Conservation (phyloP, 2,888 invertebrate genomes). For the Pasiphila rectangulata region DNA sequence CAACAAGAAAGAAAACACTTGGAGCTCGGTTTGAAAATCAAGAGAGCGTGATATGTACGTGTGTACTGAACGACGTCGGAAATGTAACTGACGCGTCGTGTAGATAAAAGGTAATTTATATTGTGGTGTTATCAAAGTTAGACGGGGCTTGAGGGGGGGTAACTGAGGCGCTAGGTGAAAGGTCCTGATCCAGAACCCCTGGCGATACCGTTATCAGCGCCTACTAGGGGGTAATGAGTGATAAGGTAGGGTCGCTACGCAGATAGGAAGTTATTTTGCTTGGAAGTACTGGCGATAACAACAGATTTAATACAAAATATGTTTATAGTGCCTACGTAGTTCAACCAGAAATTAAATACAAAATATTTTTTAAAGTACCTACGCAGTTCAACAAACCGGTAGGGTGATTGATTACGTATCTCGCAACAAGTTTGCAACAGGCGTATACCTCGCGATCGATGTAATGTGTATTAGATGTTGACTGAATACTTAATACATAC, state of each 20-base stretch:
- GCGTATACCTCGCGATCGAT: too few relatives aligned
- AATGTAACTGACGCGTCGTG: conserved; percentile 43
- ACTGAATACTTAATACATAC: too few relatives aligned
- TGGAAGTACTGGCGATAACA: not conserved
- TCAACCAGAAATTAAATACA: too few relatives aligned
- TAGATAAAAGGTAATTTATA: conserved; percentile 63
- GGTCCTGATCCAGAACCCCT: conserved; percentile 58
- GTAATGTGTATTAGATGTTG: too few relatives aligned
- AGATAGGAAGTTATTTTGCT: conserved; percentile 12
- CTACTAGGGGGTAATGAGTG: conserved; percentile 72
- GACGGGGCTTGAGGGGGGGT: conserved; percentile 50
- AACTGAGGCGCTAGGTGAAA: conserved; percentile 49
- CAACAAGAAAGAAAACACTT: conserved; percentile 29
- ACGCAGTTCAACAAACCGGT: too few relatives aligned
- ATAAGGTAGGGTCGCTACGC: conserved; percentile 43
- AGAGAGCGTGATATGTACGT: too few relatives aligned
- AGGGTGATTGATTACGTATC: too few relatives aligned
- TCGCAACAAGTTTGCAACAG: too few relatives aligned
- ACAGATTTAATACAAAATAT: too few relatives aligned
- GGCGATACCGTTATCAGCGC: conserved; percentile 64
- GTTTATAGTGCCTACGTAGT: too few relatives aligned
- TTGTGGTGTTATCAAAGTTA: conserved; percentile 55
- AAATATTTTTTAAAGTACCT: too few relatives aligned
- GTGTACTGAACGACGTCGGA: conserved; percentile 35
- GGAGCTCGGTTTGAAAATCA: not conserved